A percentile compares a stretch with the other conserved stretches of the same genome.
phyloP scores from a whole-genome alignment of 2,797 vertebrate genomes.

The Darevskia nairensis region DNA sequence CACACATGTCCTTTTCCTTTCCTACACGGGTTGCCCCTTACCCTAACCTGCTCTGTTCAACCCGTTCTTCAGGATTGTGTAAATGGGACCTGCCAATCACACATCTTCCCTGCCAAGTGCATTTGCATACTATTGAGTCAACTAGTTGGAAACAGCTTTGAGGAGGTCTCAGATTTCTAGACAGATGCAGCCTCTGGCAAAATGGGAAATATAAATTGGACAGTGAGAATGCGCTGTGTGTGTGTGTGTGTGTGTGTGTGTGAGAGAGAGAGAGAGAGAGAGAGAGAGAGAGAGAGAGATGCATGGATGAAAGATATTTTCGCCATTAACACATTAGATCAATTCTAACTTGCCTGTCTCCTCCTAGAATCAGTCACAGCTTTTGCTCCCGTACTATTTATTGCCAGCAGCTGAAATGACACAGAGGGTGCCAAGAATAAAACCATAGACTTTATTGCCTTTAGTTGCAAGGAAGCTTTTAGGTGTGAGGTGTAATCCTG shows the following conservation, averaged over 20 bases:
- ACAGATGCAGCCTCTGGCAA: neutral
- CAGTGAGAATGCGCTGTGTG: neutral
- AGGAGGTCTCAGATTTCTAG: neutral
- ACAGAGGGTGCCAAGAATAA: neutral
- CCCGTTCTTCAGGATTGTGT: neutral
- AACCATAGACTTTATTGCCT: neutral
- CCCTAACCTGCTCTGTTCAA: neutral
- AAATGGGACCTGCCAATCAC: slow-evolving; percentile 1
- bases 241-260: no score
- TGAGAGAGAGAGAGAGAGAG: no score
- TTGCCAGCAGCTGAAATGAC: neutral
- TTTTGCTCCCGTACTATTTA: neutral
- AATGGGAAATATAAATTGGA: neutral
- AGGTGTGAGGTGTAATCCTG: neutral
- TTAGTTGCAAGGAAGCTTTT: neutral
- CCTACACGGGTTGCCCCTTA: neutral
- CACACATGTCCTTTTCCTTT: no score
- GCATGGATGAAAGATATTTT: neutral
- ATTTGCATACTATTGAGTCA: neutral
- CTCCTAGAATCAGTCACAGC: neutral
- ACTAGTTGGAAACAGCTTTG: neutral
- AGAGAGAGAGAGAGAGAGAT: neutral
- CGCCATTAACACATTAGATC: neutral
- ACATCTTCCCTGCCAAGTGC: neutral
- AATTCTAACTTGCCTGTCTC: neutral